Base-by-base conservation (phyloP, 2,113 vertebrate genomes). In the Forbesichthys papilliferus region DNA sequence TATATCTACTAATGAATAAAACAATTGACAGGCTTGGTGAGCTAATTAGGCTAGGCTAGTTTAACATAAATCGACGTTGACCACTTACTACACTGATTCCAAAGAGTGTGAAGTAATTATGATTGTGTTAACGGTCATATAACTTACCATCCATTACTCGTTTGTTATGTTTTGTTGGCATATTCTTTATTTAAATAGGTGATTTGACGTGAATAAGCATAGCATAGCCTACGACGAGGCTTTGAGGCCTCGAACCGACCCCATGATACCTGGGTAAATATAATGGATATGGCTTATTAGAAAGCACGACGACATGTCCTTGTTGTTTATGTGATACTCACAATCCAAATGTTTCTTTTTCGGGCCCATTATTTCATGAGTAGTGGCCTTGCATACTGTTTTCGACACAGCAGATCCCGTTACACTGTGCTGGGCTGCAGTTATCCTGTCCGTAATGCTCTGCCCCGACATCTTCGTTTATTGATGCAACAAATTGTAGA, bases 341-440 rank as follows among this genome's bases (percentile, higher is more conserved):
- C 97, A 99, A 87, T 98, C 97, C 92, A 99, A 91, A 85, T 98
- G 97, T 82, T 98, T 99, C 87, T 98, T 98, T 88, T 99, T 99
- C 79, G 97, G 97, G 54, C 97, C 97, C 97, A 99, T 99, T 52
- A 98, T 92, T 93, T 99, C 97, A 92, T 99, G 97, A 58, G 97
- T 99, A 71, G 97, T 99, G 88, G 97, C 97, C 94, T 98, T 98
- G 90, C 97, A 99, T 72, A 98, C 96, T 65, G 94, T 96, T 90
- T 99, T 98, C 4, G 97, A 95, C 13, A 97, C 96, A 47, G 97
- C 96, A 68, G 96, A 98, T 84, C 97, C 97, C 86, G 97, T 98
- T 87, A 98, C 95, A 90, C 96, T 98, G 93, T 98, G 96, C 90
- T 98, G 97, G 84, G 96, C 96, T 90, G 96, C 97, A 58, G 96